Evolutionary conservation across 1,140 invertebrate genomes (phyloP).

Genomic region (Venustaconcha ellipsiformis): DNA sequence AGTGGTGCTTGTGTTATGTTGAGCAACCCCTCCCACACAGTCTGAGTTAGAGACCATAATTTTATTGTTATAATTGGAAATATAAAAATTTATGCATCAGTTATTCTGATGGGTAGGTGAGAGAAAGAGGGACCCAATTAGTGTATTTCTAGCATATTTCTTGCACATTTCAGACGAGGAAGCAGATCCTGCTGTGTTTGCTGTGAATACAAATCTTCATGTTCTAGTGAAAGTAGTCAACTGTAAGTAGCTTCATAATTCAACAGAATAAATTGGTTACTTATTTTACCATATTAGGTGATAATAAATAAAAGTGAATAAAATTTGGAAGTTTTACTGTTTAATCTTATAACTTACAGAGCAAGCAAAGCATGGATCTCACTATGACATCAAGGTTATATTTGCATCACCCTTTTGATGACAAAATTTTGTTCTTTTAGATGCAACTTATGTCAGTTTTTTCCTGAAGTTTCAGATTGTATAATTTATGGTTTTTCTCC

Average conservation of each 20-base stretch:
- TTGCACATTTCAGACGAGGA: slow-evolving; percentile 63
- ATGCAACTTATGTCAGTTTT: not conserved
- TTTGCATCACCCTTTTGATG: too few species aligned
- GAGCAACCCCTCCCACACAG: too few species aligned
- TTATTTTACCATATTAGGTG: too few species aligned
- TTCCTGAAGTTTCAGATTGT: not conserved
- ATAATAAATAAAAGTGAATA: too few species aligned
- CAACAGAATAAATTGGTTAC: too few species aligned
- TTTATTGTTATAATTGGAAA: too few species aligned
- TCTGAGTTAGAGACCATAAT: too few species aligned
- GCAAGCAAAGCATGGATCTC: not conserved
- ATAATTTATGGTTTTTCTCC: not conserved
- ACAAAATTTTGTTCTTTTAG: too few species aligned
- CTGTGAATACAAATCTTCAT: slow-evolving; percentile 83
- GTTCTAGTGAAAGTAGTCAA: slow-evolving; percentile 83
- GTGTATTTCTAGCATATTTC: not conserved
- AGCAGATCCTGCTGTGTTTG: slow-evolving; percentile 78
- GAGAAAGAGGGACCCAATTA: too few species aligned
- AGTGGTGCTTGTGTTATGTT: too few species aligned
- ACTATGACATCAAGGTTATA: not conserved
- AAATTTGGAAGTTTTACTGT: not conserved
- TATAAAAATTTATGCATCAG: too few species aligned
- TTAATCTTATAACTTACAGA: not conserved
- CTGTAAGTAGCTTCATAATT: slow-evolving; percentile 73
- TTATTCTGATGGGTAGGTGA: too few species aligned